A percentile compares a stretch with the other conserved stretches of the same genome.
phyloP scores from a whole-genome alignment of 2,113 vertebrate genomes.

The Anhinga rufa region DNA sequence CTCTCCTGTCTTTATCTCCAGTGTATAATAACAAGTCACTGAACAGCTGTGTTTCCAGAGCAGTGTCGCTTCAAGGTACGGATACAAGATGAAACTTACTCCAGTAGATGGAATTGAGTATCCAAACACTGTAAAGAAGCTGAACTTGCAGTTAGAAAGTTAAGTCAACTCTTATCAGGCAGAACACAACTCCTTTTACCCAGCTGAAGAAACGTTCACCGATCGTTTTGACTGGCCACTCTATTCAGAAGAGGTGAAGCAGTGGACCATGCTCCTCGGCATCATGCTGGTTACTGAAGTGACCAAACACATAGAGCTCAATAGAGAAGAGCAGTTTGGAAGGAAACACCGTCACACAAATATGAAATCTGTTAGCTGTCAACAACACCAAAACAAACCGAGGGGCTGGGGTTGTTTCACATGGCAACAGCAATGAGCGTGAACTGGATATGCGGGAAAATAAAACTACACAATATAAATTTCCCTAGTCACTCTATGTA shows the following conservation, averaged over 20 bases:
- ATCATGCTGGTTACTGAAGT: conserved; percentile 34
- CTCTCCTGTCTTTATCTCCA: conserved; percentile 38
- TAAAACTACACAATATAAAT: conserved; percentile 14
- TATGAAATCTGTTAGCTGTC: conserved; percentile 20
- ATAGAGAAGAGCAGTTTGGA: conserved; percentile 7
- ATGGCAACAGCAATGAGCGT: conserved; percentile 32
- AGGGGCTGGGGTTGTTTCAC: background rate
- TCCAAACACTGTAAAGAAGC: background rate
- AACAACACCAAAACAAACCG: conserved; percentile 2
- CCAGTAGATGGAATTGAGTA: background rate
- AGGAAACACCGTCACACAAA: conserved; percentile 11
- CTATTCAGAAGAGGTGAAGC: conserved; percentile 3
- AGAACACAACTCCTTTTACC: background rate
- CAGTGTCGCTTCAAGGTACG: background rate
- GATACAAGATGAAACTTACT: background rate
- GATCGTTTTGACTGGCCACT: background rate
- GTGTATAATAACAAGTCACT: conserved; percentile 9
- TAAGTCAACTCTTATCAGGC: background rate
- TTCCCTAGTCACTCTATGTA: conserved; percentile 10
- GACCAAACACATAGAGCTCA: conserved; percentile 27
- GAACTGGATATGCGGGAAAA: conserved; percentile 37
- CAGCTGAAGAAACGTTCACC: background rate
- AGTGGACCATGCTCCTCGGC: conserved; percentile 5
- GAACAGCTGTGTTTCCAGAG: conserved; percentile 5
- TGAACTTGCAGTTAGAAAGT: conserved; percentile 9